Conservation (phyloP, 2,113 vertebrate genomes). For the Poicephalus meyeri region DNA sequence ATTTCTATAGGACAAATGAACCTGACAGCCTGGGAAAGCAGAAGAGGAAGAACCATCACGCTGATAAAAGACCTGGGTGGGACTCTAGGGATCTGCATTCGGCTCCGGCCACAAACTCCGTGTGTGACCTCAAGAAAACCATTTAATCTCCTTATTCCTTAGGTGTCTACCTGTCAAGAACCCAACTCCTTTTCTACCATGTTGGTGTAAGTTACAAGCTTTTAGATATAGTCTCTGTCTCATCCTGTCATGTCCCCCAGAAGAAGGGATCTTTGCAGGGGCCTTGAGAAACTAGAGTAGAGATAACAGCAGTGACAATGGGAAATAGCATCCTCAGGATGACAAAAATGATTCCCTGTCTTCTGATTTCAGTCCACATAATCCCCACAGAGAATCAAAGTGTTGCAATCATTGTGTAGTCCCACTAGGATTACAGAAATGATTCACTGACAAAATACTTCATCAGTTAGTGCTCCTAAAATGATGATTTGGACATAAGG, state of each 20-base stretch:
- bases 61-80: conserved; percentile 1
- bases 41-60: neutral
- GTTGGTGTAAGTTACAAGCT: neutral
- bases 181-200: neutral
- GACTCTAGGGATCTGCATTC: neutral
- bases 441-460: neutral
- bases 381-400: neutral
- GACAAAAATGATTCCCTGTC: neutral
- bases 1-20: conserved; percentile 27
- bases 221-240: neutral
- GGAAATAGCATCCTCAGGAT: neutral
- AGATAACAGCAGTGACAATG: neutral
- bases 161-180: neutral
- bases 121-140: neutral
- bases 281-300: neutral
- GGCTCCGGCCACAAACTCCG: neutral
- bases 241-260: neutral
- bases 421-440: neutral
- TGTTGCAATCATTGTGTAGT: neutral
- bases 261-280: neutral
- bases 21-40: conserved; percentile 22
- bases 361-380: neutral
- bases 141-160: neutral
- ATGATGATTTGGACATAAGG: neutral
- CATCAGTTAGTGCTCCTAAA: neutral